Conservation (phyloP, 37 sponge, comb jelly and placozoan genomes). For the Eunapius fragilis region DNA sequence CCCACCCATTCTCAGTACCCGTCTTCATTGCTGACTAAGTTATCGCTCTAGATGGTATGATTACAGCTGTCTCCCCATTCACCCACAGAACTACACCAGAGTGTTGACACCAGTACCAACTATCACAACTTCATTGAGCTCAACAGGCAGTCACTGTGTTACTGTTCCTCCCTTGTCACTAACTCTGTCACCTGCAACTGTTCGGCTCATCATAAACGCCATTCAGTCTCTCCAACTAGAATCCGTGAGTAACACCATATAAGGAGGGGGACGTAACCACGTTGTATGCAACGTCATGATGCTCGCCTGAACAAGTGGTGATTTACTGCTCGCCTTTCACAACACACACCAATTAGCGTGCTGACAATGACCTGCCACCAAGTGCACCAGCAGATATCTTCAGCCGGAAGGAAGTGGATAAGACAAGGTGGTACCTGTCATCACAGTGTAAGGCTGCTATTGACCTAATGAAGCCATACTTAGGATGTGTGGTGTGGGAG, state of each 20-base stretch:
- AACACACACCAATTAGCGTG: neutral
- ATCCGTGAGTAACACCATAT: constrained; percentile 13
- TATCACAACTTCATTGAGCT: neutral
- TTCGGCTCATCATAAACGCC: constrained; percentile 57
- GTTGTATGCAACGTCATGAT: too few species aligned
- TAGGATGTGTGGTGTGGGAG: too few species aligned
- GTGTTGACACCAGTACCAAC: neutral
- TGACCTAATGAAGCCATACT: neutral
- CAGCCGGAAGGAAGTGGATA: neutral
- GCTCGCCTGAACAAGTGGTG: too few species aligned
- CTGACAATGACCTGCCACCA: neutral
- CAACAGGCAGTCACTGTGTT: neutral
- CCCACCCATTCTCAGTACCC: too few species aligned
- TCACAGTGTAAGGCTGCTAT: neutral
- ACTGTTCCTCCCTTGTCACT: constrained; percentile 28
- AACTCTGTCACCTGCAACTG: constrained; percentile 56
- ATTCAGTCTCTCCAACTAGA: constrained; percentile 28
- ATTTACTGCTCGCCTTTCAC: too few species aligned
- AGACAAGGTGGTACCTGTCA: neutral
- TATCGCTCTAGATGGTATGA: too few species aligned
- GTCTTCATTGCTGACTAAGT: too few species aligned
- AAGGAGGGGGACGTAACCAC: too few species aligned
- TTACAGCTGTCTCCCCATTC: neutral
- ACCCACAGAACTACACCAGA: neutral
- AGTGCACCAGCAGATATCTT: neutral